Evolutionary conservation across 2,888 invertebrate genomes (phyloP), one percentile per base, ranked within the genome.

Genomic region (Caenorhabditis becei): DNA sequence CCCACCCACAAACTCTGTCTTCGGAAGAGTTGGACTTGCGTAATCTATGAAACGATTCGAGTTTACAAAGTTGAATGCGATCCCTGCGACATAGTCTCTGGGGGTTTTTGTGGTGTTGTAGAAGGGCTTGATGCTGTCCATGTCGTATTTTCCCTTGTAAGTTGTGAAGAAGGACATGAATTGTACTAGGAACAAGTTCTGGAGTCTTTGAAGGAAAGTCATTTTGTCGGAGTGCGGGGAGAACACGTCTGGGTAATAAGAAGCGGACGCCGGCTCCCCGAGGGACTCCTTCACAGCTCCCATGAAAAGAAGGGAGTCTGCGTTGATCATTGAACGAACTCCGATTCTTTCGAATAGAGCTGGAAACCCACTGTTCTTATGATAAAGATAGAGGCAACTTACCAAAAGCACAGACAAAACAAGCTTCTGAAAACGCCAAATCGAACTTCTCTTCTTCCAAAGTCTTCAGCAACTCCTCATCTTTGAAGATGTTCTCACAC

Each of bases 1-100:
- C 37, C 82, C 82, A 23, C 82, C 82, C 16, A 82, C 35, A 32
- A 74, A 77, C 5, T 78, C 74, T 10, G 82, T 77, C 23, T 82
- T 82, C 14, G 82, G 82, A 4, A 82, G 47, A 18, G 53, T 66
- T 63, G 82, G 77, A 49, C 77, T 77, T 16, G 77, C 44, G 37
- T 61, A 77, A 53, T 77, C 77, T 2, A 77, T 26, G 35, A 47
- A 77, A 16, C 26, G 66, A 62, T 77, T 77, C 14, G 67, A 67
- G 37, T 77, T 77, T n/a, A 69, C 23, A 37, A 77, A 51, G 20
- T 59, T 54, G 49, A 41, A 75, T 1, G 75, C 75, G 14, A 61
- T 51, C n/a, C 24, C 28, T 1, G n/a, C 16, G 0, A 66, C 8
- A 8, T 37, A 28, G 1, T 65, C 49, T 1, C 7, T 16, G 23